These are phyloP conservation scores for Mesorhabditis belari DNA, from an alignment of 2,888 invertebrate genomes.

Conservation along the genomic window DNA sequence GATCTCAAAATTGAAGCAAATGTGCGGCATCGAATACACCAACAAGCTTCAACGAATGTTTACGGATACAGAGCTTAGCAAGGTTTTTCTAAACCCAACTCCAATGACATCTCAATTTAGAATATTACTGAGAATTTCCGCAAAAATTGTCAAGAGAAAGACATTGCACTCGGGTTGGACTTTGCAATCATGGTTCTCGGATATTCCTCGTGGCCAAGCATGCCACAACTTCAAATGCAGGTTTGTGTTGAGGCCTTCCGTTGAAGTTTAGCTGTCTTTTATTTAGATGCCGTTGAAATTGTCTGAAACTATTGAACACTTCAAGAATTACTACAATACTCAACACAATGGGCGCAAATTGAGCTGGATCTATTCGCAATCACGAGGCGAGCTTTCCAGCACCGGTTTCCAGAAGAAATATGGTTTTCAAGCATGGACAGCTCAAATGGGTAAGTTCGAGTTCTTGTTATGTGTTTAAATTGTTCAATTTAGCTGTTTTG, in stretches of 20 bases:
- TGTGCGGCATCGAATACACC: conserved; percentile 98
- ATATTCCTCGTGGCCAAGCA: conserved; percentile 63
- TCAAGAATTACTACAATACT: conserved; percentile 85
- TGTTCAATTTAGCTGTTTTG: conserved; percentile 76
- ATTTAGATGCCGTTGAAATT: conserved; percentile 58
- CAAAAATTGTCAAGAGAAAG: not conserved
- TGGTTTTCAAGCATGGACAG: conserved; percentile 77
- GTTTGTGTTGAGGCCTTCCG: conserved; percentile 2
- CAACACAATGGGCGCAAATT: conserved; percentile 94
- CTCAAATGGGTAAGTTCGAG: conserved; percentile 72
- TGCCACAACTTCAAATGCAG: not conserved
- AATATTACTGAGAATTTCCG: not conserved
- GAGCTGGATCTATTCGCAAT: conserved; percentile 77
- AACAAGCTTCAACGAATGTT: conserved; percentile 98
- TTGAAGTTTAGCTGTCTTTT: not conserved
- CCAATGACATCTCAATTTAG: no score
- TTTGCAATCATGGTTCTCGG: conserved; percentile 86
- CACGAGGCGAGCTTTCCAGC: conserved; percentile 90
- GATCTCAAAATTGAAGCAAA: conserved; percentile 97
- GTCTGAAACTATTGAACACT: conserved; percentile 70
- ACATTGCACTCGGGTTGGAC: conserved; percentile 62
- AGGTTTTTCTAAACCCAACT: conserved; percentile 97
- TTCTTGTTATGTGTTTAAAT: not conserved
- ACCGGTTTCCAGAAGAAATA: conserved; percentile 69
- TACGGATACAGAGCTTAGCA: conserved; percentile 94